phyloP scores from a whole-genome alignment of 1,140 invertebrate genomes.

The Tribolium madens region DNA sequence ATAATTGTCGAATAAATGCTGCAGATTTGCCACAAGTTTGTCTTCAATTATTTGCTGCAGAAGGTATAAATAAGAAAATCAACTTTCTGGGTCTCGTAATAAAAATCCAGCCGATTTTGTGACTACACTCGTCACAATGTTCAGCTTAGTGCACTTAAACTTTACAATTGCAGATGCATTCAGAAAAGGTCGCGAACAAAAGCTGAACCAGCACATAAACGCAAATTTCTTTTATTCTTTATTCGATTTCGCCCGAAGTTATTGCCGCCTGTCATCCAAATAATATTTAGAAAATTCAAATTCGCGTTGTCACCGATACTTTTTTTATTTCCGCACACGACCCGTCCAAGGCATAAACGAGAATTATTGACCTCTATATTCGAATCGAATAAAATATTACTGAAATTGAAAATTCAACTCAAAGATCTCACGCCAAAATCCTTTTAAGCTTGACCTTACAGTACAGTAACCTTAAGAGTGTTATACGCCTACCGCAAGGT shows the following conservation, averaged over 20 bases:
- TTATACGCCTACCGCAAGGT: neutral
- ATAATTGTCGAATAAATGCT: too few relatives aligned
- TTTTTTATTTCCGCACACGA: neutral
- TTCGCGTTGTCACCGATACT: neutral
- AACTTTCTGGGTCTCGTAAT: neutral
- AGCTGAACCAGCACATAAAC: slow-evolving; percentile 15
- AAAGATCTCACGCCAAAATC: neutral
- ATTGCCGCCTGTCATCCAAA: slow-evolving; percentile 12
- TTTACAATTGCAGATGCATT: slow-evolving; percentile 22
- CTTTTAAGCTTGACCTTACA: slow-evolving; percentile 20
- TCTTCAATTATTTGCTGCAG: too few relatives aligned
- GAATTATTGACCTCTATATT: slow-evolving; percentile 6
- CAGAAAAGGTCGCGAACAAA: slow-evolving; percentile 11
- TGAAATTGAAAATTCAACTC: slow-evolving; percentile 21
- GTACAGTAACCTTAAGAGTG: neutral
- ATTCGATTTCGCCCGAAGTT: slow-evolving; percentile 12
- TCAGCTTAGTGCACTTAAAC: neutral
- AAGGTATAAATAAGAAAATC: neutral
- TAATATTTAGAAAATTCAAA: slow-evolving; percentile 24
- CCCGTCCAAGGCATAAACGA: neutral
- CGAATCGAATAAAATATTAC: neutral
- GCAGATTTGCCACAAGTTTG: neutral
- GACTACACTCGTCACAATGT: slow-evolving; percentile 1
- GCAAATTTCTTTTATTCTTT: slow-evolving; percentile 5
- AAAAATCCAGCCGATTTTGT: neutral